Conservation (phyloP, 2,113 vertebrate species). For the Furnarius figulus region DNA sequence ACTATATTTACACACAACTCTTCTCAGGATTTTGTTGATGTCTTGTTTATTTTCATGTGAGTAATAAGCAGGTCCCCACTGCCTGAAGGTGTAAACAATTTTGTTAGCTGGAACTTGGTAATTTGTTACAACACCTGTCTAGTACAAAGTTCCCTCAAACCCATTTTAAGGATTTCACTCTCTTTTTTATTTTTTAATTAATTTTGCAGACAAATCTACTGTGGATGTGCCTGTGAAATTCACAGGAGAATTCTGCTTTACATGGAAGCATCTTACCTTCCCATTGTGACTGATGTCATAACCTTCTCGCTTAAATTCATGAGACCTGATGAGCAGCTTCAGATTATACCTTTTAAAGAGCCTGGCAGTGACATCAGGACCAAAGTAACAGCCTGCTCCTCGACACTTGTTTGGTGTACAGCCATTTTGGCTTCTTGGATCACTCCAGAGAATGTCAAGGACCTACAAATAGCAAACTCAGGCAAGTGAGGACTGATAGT, state of each 20-base stretch:
- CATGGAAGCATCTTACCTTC: constrained; percentile 77
- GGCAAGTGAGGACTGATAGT: not conserved
- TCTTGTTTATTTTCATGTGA: not conserved
- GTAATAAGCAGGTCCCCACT: not conserved
- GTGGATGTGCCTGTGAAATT: not conserved
- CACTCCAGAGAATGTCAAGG: constrained; percentile 93
- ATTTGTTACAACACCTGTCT: not conserved
- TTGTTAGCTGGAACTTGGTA: not conserved
- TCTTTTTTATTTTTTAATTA: not conserved
- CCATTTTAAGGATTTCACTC: not conserved
- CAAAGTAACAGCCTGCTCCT: constrained; percentile 95
- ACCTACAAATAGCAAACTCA: constrained; percentile 74
- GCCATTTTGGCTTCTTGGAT: constrained; percentile 86
- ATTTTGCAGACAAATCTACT: not conserved
- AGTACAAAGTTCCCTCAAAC: not conserved
- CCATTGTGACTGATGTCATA: constrained; percentile 91
- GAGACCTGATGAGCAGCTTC: constrained; percentile 91
- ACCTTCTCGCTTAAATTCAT: constrained; percentile 94
- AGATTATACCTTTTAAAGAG: constrained; percentile 84
- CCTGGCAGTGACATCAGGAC: constrained; percentile 86
- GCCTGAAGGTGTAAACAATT: not conserved
- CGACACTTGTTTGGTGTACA: constrained; percentile 87
- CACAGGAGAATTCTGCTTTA: not conserved
- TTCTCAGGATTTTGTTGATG: not conserved
- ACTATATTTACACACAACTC: not conserved